Conservation (phyloP, 1,140 invertebrate genomes). For the Diorhabda elongata region DNA sequence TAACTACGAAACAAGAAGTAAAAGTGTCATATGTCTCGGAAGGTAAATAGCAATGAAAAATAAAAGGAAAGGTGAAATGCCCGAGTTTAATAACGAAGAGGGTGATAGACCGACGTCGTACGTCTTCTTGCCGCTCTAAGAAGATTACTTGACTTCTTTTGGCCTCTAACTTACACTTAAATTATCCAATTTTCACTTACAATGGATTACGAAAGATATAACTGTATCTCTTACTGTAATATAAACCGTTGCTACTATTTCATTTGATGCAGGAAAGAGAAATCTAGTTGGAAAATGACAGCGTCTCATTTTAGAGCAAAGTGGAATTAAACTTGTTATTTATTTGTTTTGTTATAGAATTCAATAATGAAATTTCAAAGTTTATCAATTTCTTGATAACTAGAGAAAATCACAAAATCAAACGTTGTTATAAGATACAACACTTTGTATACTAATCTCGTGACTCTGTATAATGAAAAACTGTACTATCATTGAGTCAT, state of each 20-base stretch:
- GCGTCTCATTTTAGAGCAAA: too few species aligned
- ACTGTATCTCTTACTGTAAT: slow-evolving; percentile 1
- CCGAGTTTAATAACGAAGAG: slow-evolving; percentile 13
- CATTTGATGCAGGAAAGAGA: not conserved
- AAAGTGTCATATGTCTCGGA: not conserved
- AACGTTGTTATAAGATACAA: too few species aligned
- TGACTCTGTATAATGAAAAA: too few species aligned
- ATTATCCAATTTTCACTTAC: slow-evolving; percentile 5
- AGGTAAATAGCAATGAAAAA: slow-evolving; percentile 19
- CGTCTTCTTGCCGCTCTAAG: slow-evolving; percentile 27
- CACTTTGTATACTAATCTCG: too few species aligned
- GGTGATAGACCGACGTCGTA: slow-evolving; percentile 16
- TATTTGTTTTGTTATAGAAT: too few species aligned
- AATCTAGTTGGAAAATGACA: not conserved
- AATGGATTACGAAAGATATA: not conserved
- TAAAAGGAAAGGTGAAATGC: slow-evolving; percentile 10
- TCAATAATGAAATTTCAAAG: too few species aligned
- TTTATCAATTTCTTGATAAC: too few species aligned
- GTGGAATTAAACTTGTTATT: too few species aligned
- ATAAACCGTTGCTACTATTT: slow-evolving; percentile 1
- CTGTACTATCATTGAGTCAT: too few species aligned
- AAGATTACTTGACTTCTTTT: slow-evolving; percentile 26
- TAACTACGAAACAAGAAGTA: too few species aligned
- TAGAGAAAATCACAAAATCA: too few species aligned
- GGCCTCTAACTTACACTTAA: slow-evolving; percentile 25